Base-by-base conservation (phyloP, 2,113 vertebrate species). In the Tragulus kanchil region DNA sequence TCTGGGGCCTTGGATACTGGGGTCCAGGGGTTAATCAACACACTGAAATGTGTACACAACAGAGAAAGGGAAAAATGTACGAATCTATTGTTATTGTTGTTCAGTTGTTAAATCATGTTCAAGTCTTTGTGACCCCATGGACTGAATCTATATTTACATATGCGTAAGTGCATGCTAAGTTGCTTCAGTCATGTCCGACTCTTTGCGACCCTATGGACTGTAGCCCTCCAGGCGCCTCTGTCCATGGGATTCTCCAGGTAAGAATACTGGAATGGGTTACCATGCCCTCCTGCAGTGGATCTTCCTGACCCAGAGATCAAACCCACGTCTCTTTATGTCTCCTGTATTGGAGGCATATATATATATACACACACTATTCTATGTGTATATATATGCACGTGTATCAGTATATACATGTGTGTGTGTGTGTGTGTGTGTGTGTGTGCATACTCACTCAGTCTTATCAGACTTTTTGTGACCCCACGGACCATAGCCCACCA, bases 31-130 rank as follows among this genome's bases (percentile, higher is more conserved):
- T 67, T 89, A 36, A 77, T 62, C 58, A 69, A n/a, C 71, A 23
- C 25, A 28, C 42, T 67, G 75, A 83, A 85, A 67, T 15, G 62
- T 19, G 8, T 56, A 64, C 5, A 1, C 79, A 71, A 13, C 31
- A 94, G 87, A 94, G 81, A 82, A 95, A 95, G 42, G 86, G 59
- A 87, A 75, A 52, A 19, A 82, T 25, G 3, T 23, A 26, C 58
- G 15, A 88, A 61, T 65, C 19, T 71, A 1, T 71, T 6, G 17
- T 36, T 6, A 9, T 36, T 52, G 54, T 54, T 71, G 67, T 71
- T 42, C 0, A 0, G 10, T 71, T 0, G 11, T 26, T 45, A 45
- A 45, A 5, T 6, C 10, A 6, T 73, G 69, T 73, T 42, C 45
- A 21, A 7, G 36, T 45, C 36, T 71, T 71, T 45, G 69, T 73